A percentile compares a stretch with the other conserved stretches of the same genome.
These are phyloP conservation scores for Odocoileus virginianus DNA, from an alignment of 2,113 vertebrate genomes.

Conservation along the genomic window DNA sequence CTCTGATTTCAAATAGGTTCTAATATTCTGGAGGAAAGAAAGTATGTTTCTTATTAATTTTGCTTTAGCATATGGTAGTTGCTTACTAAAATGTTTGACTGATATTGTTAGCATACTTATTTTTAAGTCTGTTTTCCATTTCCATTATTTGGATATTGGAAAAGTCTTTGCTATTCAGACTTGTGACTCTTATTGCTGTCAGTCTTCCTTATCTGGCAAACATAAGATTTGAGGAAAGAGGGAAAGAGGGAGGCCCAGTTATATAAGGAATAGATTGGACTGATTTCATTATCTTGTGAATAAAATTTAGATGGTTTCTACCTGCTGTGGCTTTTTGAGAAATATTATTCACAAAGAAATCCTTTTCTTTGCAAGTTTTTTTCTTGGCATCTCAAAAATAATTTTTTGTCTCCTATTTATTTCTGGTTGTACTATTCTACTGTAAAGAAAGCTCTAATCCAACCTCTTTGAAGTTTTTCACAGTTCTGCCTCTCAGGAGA, in stretches of 20 bases:
- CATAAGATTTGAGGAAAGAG: background rate
- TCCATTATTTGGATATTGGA: conserved; percentile 20
- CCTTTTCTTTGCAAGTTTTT: background rate
- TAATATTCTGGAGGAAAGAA: background rate
- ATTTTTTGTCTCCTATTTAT: background rate
- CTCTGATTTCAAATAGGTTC: conserved; percentile 8
- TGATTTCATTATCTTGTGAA: background rate
- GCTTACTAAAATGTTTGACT: conserved; percentile 28
- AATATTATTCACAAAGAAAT: conserved; percentile 7
- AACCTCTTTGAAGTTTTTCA: conserved; percentile 13
- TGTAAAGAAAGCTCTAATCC: background rate
- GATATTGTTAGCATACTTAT: conserved; percentile 10
- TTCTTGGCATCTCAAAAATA: background rate
- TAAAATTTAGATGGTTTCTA: background rate
- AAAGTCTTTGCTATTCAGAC: conserved; percentile 14
- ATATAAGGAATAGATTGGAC: background rate
- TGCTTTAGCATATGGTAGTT: background rate
- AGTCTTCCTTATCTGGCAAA: conserved; percentile 3
- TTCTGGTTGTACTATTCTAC: background rate
- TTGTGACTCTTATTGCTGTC: background rate
- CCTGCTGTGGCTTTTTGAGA: background rate
- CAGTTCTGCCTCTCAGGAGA: background rate
- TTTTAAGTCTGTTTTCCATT: conserved; percentile 1
- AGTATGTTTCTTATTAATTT: conserved; percentile 35
- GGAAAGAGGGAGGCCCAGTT: background rate